Base-by-base conservation (phyloP, 1,140 invertebrate genomes). In the Brachionus koreanus region DNA sequence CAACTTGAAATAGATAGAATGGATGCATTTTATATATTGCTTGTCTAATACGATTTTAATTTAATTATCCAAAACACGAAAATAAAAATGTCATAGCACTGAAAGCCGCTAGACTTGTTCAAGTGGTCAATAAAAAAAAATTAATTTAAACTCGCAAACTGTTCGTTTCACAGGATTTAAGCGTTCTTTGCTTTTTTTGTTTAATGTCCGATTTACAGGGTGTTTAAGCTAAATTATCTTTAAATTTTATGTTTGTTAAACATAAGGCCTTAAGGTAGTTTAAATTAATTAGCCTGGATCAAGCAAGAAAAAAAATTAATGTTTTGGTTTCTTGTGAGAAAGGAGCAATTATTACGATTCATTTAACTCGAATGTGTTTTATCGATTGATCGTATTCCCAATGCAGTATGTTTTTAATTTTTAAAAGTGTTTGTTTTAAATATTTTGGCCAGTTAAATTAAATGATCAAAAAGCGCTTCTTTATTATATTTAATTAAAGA, bases 11-110 rank as follows among this genome's bases (percentile, higher is more conserved):
- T 13, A 74, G 42, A 74, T 46, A 74, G 69, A 35, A 74, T 43
- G 43, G 37, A 74, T n/a, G n/a, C n/a, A n/a, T 74, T 74, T 74
- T 23, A 74, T 49, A 74, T 74, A 46, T 74, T 74, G 39, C 69
- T 74, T 74, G 39, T 74, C 69, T 74, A 74, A 74, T 74, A 74
- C 69, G 43, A 43, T 46, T 74, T 74, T 74, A 74, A 74, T 49
- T 74, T 46, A 74, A 74, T 74, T 74, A 74, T 46, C 69, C 69
- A 74, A 74, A 74, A 74, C 69, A 74, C 25, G 42, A 46, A 74
- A 74, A 74, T 74, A 74, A 74, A 74, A 74, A 74, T 74, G 69
- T 74, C 69, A 74, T 74, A 46, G 37, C 33, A 74, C 43, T 46
- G 19, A 46, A 46, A 46, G 43, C 33, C 33, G 35, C 65, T 69